phyloP scores from a whole-genome alignment of 1,140 invertebrate genomes.

The Lithobius niger region DNA sequence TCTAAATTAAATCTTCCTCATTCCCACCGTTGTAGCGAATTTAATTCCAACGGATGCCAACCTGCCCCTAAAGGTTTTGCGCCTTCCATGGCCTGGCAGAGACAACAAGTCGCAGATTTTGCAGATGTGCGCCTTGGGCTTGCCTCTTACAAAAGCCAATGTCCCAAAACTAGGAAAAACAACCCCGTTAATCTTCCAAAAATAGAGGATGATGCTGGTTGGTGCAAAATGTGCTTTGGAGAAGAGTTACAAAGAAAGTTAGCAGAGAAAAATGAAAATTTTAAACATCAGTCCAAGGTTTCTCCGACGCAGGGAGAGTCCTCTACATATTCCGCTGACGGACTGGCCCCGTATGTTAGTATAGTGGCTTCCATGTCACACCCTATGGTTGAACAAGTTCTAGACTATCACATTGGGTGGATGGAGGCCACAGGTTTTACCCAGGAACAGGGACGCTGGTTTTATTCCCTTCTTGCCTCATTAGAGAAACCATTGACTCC shows the following conservation, averaged over 20 bases:
- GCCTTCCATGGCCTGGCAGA: conserved; percentile 37
- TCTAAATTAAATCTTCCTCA: conserved; percentile 27
- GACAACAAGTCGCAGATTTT: conserved; percentile 38
- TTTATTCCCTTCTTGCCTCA: conserved; percentile 40
- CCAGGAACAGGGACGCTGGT: conserved; percentile 39
- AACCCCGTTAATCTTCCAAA: conserved; percentile 28
- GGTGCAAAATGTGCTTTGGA: conserved; percentile 35
- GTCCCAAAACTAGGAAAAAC: too few relatives aligned
- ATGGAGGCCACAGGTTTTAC: conserved; percentile 33
- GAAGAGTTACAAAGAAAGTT: conserved; percentile 17
- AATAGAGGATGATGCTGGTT: conserved; percentile 28
- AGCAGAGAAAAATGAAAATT: conserved; percentile 10
- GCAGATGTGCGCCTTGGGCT: conserved; percentile 23
- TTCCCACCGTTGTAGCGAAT: conserved; percentile 16
- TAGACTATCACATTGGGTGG: conserved; percentile 39
- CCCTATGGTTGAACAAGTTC: conserved; percentile 33
- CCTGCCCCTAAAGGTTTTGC: conserved; percentile 34
- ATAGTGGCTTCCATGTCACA: conserved; percentile 17
- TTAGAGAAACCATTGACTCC: conserved; percentile 45
- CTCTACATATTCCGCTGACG: conserved; percentile 35
- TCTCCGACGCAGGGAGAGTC: conserved; percentile 35
- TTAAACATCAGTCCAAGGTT: conserved; percentile 15
- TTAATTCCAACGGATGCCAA: conserved; percentile 21
- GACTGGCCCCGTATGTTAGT: conserved; percentile 4
- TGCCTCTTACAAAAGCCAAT: conserved; percentile 30